Percentiles rank a stretch among this genome's conserved stretches.
Evolutionary conservation across 2,888 invertebrate genomes (phyloP).

Genomic region (Hypomecis atomaria): DNA sequence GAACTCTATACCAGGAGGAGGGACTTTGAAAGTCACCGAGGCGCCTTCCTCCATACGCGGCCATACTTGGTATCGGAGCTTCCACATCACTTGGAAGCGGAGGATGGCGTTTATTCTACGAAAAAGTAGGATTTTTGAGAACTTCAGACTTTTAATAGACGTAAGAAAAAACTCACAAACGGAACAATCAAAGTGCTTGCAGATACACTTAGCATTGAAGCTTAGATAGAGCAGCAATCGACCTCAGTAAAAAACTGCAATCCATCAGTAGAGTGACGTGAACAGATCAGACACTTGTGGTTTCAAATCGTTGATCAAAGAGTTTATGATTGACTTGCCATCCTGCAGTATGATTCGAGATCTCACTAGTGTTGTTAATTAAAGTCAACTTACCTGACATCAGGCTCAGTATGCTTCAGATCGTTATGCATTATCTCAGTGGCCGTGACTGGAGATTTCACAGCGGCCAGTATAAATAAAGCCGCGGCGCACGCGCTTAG

Average conservation of each 20-base stretch:
- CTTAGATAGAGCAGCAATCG: too few relatives aligned
- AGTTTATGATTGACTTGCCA: neutral
- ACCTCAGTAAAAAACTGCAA: too few relatives aligned
- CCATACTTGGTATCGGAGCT: slow-evolving; percentile 99
- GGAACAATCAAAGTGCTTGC: neutral
- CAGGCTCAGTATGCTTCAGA: slow-evolving; percentile 92
- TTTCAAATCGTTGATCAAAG: neutral
- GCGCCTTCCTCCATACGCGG: slow-evolving; percentile 99
- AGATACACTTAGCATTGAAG: too few relatives aligned
- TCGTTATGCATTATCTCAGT: slow-evolving; percentile 95
- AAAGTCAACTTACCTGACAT: slow-evolving; percentile 87
- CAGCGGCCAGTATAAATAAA: slow-evolving; percentile 96
- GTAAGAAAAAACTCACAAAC: neutral
- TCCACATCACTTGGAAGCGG: slow-evolving; percentile 97
- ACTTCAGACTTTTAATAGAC: neutral
- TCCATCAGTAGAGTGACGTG: too few relatives aligned
- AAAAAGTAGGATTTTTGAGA: slow-evolving; percentile 11
- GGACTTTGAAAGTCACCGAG: slow-evolving; percentile 97
- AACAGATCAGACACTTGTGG: too few relatives aligned
- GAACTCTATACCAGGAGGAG: slow-evolving; percentile 99
- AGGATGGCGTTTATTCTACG: slow-evolving; percentile 80
- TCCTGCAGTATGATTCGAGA: neutral
- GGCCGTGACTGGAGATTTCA: slow-evolving; percentile 95
- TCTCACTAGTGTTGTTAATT: neutral
- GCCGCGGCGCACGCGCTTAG: slow-evolving; percentile 94